These are phyloP conservation scores for Myodes glareolus DNA, from an alignment of 2,113 vertebrate genomes.

Conservation along the genomic window DNA sequence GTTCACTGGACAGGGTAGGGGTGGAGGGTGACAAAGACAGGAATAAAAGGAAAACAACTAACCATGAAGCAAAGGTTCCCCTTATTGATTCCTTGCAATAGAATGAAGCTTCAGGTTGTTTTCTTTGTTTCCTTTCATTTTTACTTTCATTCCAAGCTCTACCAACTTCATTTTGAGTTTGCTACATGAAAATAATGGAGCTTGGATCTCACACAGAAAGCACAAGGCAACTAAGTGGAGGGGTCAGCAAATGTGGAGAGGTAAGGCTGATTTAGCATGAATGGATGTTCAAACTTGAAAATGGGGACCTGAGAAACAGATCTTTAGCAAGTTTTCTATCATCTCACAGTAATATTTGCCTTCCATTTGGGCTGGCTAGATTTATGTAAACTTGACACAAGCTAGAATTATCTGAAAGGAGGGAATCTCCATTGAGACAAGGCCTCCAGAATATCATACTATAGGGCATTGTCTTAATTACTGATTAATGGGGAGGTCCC, in stretches of 20 bases:
- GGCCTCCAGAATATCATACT: not conserved
- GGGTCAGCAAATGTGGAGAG: not conserved
- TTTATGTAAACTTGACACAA: not conserved
- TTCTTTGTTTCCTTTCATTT: not conserved
- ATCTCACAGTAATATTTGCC: not conserved
- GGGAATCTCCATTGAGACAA: not conserved
- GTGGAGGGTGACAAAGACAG: not conserved
- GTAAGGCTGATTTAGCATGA: constrained; percentile 12
- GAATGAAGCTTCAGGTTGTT: not conserved
- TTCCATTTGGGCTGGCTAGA: not conserved
- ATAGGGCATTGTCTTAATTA: not conserved
- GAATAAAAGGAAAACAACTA: constrained; percentile 6
- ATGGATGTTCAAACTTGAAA: constrained; percentile 17
- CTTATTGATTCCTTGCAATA: not conserved
- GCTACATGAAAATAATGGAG: constrained; percentile 18
- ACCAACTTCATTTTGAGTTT: constrained; percentile 9
- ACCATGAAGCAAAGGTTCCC: not conserved
- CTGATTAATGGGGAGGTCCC: not conserved
- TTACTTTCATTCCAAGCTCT: not conserved
- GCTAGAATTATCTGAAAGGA: not conserved
- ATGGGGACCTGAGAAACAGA: not conserved
- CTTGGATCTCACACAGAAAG: constrained; percentile 2
- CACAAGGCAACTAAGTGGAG: not conserved
- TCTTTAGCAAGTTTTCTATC: not conserved
- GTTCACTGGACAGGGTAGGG: not conserved